Percentiles rank a stretch among this genome's conserved stretches.
These are phyloP conservation scores for Sarcophaga peregrina DNA, from an alignment of 1,140 invertebrate species.

Conservation along the genomic window DNA sequence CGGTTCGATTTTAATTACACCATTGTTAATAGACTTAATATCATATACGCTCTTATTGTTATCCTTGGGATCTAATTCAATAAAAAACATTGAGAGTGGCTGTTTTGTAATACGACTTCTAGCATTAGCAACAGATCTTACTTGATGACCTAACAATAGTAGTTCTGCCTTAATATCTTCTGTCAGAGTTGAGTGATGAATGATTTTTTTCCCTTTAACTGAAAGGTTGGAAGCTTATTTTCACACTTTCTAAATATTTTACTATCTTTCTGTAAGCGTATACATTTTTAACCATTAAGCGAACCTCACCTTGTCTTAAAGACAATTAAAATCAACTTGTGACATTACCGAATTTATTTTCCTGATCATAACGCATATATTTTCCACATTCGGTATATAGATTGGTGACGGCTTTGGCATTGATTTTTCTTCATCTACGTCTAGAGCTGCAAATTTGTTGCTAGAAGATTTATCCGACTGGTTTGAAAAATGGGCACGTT, in stretches of 20 bases:
- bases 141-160: slow-evolving; percentile 15
- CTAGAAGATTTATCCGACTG: too few species aligned
- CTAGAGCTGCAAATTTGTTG: too few species aligned
- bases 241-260: slow-evolving; percentile 14
- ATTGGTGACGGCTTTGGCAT: too few species aligned
- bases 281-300: slow-evolving; percentile 29
- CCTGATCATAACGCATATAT: too few species aligned
- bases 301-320: slow-evolving; percentile 27
- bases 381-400: too few species aligned
- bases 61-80: slow-evolving; percentile 28
- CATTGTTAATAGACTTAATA: too few species aligned
- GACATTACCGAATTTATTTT: neutral
- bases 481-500: too few species aligned
- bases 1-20: slow-evolving; percentile 34
- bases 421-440: too few species aligned
- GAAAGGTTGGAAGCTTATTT: slow-evolving; percentile 22
- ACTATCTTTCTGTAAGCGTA: slow-evolving; percentile 30
- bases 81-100: slow-evolving; percentile 32
- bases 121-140: slow-evolving; percentile 30
- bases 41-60: slow-evolving; percentile 37
- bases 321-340: slow-evolving; percentile 1
- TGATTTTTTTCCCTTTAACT: slow-evolving; percentile 14
- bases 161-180: slow-evolving; percentile 31
- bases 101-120: slow-evolving; percentile 30
- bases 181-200: neutral